Evolutionary conservation across 1,140 invertebrate species (phyloP).

Genomic region (Bombus huntii): DNA sequence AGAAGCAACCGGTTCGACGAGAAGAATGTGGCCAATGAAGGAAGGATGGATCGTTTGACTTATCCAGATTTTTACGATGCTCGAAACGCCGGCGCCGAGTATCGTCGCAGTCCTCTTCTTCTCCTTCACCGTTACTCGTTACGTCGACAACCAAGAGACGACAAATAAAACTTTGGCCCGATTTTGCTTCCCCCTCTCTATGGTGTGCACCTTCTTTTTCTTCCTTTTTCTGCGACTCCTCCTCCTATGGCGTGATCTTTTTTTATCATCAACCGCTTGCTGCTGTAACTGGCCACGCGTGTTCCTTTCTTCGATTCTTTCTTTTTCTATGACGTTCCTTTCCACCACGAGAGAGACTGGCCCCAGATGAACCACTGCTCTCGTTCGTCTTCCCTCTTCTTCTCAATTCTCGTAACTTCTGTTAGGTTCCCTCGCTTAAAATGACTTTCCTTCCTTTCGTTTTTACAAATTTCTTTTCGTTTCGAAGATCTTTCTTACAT

Average conservation of each 20-base stretch:
- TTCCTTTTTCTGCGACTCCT: not conserved
- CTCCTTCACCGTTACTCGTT: conserved; percentile 20
- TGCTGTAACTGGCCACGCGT: not conserved
- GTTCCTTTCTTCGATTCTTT: not conserved
- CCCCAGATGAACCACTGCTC: not conserved
- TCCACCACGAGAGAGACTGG: not conserved
- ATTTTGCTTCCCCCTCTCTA: not conserved
- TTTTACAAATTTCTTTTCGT: too few species aligned
- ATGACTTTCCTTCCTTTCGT: not conserved
- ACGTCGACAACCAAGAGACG: not conserved
- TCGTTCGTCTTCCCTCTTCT: not conserved
- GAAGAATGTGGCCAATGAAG: too few species aligned
- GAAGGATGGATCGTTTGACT: too few species aligned
- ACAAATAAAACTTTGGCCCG: conserved; percentile 40
- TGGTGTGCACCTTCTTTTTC: not conserved
- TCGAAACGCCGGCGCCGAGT: conserved; percentile 5
- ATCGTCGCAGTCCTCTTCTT: too few species aligned
- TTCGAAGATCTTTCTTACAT: not conserved
- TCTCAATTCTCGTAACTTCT: too few species aligned
- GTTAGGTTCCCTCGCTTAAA: not conserved
- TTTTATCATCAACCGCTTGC: not conserved
- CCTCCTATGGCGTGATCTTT: conserved; percentile 1
- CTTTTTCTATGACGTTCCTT: not conserved
- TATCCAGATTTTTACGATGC: not conserved
- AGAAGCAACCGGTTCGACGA: not conserved